Evolutionary conservation across 2,888 invertebrate species (phyloP), one percentile per base, ranked within the genome.

Genomic region (Druceiella hillmani): DNA sequence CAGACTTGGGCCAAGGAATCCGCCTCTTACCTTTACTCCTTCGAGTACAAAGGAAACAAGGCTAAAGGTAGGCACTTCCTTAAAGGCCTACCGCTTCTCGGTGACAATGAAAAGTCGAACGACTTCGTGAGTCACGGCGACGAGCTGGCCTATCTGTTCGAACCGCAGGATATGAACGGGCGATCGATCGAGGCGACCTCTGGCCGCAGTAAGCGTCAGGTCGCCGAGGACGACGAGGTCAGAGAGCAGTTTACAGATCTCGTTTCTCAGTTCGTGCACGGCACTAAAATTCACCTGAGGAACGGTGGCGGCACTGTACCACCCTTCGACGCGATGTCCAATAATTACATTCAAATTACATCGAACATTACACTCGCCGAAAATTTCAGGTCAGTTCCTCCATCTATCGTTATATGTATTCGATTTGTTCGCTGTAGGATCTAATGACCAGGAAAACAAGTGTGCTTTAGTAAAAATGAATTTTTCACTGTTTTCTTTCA

Each of bases 131-230:
- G 57, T 1, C 85, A 86, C 51, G 85, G 85, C 1, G 85, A 86
- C 50, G 86, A 86, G 50, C 57, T 86, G 15, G 76, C 78, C 1
- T 85, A 81, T 51, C 63, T 86, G 50, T 86, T 86, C 52, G 81
- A 84, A 53, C 74, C 77, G 0, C 63, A 77, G 26, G 75, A 81
- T 43, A 56, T 76, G 1, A 70, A 75, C 30, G 83, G 83, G 11
- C 64, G 77, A 0, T 42, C 79, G 13, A 61, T 57, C 2, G 63
- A 59, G 1, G 48, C 57, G 0, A 56, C 57, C 9, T 50, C 62
- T 3, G 35, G 24, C 15, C 26, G 27, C 10, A 11, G 13, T 29
- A 13, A 10, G 12, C 12, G 48, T 50, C 2, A 60, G 59, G 13
- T 70, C 64, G 57, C 66, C 10, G 74, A 76, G 4, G 87, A 87